These are phyloP conservation scores for Amphimedon queenslandica DNA, from an alignment of 37 sponge, comb jelly and placozoan genomes.

Conservation along the genomic window DNA sequence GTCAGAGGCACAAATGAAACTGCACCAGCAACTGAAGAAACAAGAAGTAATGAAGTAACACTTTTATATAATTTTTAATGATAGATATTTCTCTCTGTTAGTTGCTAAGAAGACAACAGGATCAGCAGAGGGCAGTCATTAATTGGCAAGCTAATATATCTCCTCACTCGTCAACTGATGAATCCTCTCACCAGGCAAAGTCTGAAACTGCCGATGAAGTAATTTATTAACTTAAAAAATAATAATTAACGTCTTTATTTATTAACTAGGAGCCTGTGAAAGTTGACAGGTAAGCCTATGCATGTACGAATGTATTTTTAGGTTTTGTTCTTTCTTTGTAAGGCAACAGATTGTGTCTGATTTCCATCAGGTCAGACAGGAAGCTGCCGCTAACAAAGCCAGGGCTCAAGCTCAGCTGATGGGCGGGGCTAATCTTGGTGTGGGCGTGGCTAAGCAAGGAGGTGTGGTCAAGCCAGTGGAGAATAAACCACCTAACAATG, in stretches of 20 bases:
- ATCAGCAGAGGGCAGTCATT: slow-evolving; percentile 37
- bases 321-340: too few species aligned
- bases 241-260: too few species aligned
- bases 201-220: too few species aligned
- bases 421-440: not conserved
- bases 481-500: not conserved
- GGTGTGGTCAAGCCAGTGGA: not conserved
- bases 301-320: too few species aligned
- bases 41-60: slow-evolving; percentile 7
- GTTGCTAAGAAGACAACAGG: slow-evolving; percentile 51
- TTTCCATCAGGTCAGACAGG: slow-evolving; percentile 59
- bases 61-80: not conserved
- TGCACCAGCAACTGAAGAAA: slow-evolving; percentile 6
- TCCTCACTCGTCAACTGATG: too few species aligned
- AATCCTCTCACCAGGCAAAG: too few species aligned
- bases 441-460: not conserved
- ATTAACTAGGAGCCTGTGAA: too few species aligned
- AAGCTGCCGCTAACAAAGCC: slow-evolving; percentile 84
- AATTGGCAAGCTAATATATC: too few species aligned
- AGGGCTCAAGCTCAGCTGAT: slow-evolving; percentile 40
- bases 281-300: too few species aligned
- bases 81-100: not conserved
- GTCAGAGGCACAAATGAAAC: not conserved
- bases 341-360: slow-evolving; percentile 61
- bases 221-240: too few species aligned